Percentiles rank a stretch among this genome's conserved stretches.
phyloP scores from a whole-genome alignment of 1,140 invertebrate species.

The Nephila pilipes region DNA sequence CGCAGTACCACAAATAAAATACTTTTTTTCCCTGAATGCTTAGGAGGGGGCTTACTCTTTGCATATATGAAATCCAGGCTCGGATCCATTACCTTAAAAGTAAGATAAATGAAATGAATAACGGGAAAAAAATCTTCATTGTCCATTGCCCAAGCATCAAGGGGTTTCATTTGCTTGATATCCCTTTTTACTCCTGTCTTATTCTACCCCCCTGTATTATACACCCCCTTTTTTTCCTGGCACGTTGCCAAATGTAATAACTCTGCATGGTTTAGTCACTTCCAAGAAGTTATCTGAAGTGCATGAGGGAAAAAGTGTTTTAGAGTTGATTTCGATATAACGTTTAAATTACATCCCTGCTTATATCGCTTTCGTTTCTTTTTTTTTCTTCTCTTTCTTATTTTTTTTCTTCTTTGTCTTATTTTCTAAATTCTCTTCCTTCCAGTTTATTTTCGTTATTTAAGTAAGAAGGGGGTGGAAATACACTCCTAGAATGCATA shows the following conservation, averaged over 20 bases:
- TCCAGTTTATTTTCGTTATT: slow-evolving; percentile 66
- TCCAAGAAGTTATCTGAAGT: slow-evolving; percentile 67
- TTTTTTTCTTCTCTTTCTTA: slow-evolving; percentile 8
- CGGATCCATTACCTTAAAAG: slow-evolving; percentile 72
- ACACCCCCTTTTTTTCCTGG: slow-evolving; percentile 42
- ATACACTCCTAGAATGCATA: neutral
- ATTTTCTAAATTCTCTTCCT: slow-evolving; percentile 43
- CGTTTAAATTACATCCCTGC: slow-evolving; percentile 72
- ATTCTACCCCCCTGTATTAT: slow-evolving; percentile 11
- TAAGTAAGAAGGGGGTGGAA: slow-evolving; percentile 21
- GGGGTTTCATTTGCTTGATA: slow-evolving; percentile 69
- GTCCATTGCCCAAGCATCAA: slow-evolving; percentile 66
- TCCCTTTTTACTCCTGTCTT: slow-evolving; percentile 65
- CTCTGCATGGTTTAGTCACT: slow-evolving; percentile 66
- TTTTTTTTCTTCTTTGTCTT: slow-evolving; percentile 40
- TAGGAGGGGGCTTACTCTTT: slow-evolving; percentile 44
- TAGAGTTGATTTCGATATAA: slow-evolving; percentile 75
- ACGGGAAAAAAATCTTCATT: slow-evolving; percentile 58
- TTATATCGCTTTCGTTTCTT: slow-evolving; percentile 45
- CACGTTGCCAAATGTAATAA: slow-evolving; percentile 69
- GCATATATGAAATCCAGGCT: slow-evolving; percentile 75
- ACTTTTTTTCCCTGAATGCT: slow-evolving; percentile 50
- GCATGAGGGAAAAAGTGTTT: slow-evolving; percentile 59
- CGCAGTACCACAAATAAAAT: slow-evolving; percentile 72
- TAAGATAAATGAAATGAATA: slow-evolving; percentile 74